Base-by-base conservation (phyloP, 2,888 invertebrate species). In the Tricholauxania praeusta region DNA sequence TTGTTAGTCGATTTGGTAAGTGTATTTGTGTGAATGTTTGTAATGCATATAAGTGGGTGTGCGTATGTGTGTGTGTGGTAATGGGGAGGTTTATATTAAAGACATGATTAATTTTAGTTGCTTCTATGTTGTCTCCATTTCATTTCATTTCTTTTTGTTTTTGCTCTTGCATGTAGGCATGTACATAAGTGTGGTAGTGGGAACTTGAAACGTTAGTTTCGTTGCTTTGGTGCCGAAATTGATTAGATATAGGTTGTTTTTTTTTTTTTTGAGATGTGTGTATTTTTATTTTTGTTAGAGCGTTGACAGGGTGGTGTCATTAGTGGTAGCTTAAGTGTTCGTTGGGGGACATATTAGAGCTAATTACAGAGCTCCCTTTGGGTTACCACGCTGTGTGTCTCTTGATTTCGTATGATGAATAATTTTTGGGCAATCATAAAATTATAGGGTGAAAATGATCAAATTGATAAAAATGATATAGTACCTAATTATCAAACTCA, bases 181-280 rank as follows among this genome's bases (percentile, higher is more conserved):
- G 48, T 63, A 19, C 5, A 15, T 65, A 71, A 66, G 65, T 67
- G 28, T 48, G 63, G 73, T 51, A 73, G 71, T 74, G 74, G 74
- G 39, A n/a, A 60, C 22, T 64, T 49, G 51, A 64, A 49, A 17
- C 17, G 49, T 55, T 62, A 22, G 65, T 71, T 59, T 59, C 19
- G 17, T 71, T 67, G 51, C 22, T 70, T 62, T 63, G 69, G 51
- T 60, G 53, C 60, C 66, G 62, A 74, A 76, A 76, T 75, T 76
- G 73, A 76, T 76, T 73, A 76, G 74, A 55, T 55, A 76, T 73
- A 67, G 71, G 73, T 73, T 73, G 71, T 53, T 63, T 66, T 6
- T 39, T 39, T 39, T 39, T 39, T 39, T 39, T 39, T 39, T 3
- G 39, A 10, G 7, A 7, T 39, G 39, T 39, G 39, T 39, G 39